Evolutionary conservation across 2,888 invertebrate genomes (phyloP), one percentile per base, ranked within the genome.

Genomic region (Nymphalis urticae): DNA sequence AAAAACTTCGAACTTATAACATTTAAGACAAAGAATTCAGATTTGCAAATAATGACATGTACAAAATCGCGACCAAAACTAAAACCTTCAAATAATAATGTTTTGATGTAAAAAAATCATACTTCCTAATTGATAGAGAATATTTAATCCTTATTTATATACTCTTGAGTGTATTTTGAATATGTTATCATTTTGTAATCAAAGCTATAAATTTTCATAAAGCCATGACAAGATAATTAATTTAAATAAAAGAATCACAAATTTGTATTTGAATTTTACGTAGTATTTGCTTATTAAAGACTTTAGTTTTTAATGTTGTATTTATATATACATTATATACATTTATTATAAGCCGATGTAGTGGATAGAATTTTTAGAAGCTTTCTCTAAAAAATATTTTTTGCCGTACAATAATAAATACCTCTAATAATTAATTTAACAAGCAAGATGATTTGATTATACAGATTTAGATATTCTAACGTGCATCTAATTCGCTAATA

Each of bases 181-280:
- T 42, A 19, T 27, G 50, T 56, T 27, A 36, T 59, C 36, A 62
- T 48, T 50, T 36, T 51, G 42, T 51, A 24, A 16, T 48, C 50
- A 47, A 32, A 50, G 61, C 48, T 9, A 64, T 61, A 47, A 61
- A 69, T 62, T 48, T 51, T 19, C 36, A 56, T 48, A 58, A 64
- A 69, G 59, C 64, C 53, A n/a, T 36, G 60, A 58, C 58, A 54
- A 24, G 66, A 50, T 58, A 68, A 56, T 54, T 36, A 58, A 56
- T 32, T 66, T 32, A 66, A 66, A 66, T 66, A 66, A 27, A 62
- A 36, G 48, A 66, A 61, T 53, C 19, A 48, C 24, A 47, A 32
- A 54, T n/a, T 24, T 27, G n/a, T 42, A 42, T 27, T 48, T 60
- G 47, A 27, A 62, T 62, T 58, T 66, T 66, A 62, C 62, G 66